A percentile compares a stretch with the other conserved stretches of the same genome.
Conservation (phyloP, 2,888 invertebrate species). For the Lamproptera curius region DNA sequence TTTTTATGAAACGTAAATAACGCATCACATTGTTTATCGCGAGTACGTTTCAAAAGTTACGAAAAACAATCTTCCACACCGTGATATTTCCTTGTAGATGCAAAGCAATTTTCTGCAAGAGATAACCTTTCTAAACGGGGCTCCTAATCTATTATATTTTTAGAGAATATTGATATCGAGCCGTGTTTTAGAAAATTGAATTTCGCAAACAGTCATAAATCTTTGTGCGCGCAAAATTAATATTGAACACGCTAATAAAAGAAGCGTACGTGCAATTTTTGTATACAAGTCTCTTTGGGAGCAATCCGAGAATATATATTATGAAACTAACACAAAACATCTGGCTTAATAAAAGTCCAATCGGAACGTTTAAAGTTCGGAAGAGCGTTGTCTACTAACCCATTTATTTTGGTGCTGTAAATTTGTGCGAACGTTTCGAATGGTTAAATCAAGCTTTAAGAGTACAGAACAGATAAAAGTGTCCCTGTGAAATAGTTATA, state of each 20-base stretch:
- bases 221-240: background rate
- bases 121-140: constrained; percentile 62
- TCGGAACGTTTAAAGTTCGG: constrained; percentile 10
- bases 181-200: constrained; percentile 14
- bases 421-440: constrained; percentile 35
- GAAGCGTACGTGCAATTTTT: background rate
- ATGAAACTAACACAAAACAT: constrained; percentile 39
- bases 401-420: constrained; percentile 30
- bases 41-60: constrained; percentile 50
- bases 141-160: constrained; percentile 40
- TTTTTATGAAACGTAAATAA: constrained; percentile 23
- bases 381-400: constrained; percentile 22
- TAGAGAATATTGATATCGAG: constrained; percentile 20
- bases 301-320: constrained; percentile 34
- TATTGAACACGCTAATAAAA: constrained; percentile 1
- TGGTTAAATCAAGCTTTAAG: constrained; percentile 45
- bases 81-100: constrained; percentile 71
- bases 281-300: constrained; percentile 15
- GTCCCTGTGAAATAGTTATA: constrained; percentile 44
- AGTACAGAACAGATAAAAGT: constrained; percentile 45
- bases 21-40: constrained; percentile 21
- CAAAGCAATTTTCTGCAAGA: constrained; percentile 72
- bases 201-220: constrained; percentile 7
- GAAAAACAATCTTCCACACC: constrained; percentile 54
- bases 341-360: constrained; percentile 40